A percentile compares a stretch with the other conserved stretches of the same genome.
These are phyloP conservation scores for Macrobrachium nipponense DNA, from an alignment of 1,140 invertebrate species.

Conservation along the genomic window DNA sequence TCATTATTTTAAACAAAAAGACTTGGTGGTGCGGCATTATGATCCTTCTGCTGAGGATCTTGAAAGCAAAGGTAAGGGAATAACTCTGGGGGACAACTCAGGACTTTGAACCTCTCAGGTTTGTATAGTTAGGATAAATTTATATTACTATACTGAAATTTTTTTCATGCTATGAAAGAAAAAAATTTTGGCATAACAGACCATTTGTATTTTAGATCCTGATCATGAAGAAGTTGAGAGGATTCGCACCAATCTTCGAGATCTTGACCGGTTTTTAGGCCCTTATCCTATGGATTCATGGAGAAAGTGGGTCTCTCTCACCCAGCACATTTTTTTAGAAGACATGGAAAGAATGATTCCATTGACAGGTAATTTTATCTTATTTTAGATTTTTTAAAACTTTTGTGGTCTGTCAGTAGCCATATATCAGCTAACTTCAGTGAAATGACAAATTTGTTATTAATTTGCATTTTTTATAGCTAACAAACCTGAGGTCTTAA, in stretches of 20 bases:
- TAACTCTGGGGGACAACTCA: not conserved
- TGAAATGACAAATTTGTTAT: no score
- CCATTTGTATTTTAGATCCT: not conserved
- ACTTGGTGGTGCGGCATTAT: constrained; percentile 91
- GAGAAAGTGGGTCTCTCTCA: constrained; percentile 87
- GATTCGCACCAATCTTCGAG: constrained; percentile 75
- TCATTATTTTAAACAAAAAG: constrained; percentile 86
- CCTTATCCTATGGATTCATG: constrained; percentile 92
- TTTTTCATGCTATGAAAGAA: not conserved
- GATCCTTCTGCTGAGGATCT: constrained; percentile 75
- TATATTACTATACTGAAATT: not conserved
- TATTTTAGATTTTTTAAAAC: not conserved
- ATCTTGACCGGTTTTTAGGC: constrained; percentile 86
- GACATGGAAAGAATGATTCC: constrained; percentile 66
- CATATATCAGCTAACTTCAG: not conserved
- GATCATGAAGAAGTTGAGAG: constrained; percentile 28
- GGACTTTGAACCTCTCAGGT: no score
- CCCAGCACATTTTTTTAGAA: constrained; percentile 76
- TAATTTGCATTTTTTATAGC: no score
- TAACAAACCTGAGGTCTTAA: no score
- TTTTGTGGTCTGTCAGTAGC: not conserved
- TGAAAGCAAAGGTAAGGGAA: constrained; percentile 3
- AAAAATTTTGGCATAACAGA: not conserved
- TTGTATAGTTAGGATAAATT: no score
- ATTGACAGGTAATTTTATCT: constrained; percentile 43